Base-by-base conservation (phyloP, 1,140 invertebrate species). In the Mamestra configurata region DNA sequence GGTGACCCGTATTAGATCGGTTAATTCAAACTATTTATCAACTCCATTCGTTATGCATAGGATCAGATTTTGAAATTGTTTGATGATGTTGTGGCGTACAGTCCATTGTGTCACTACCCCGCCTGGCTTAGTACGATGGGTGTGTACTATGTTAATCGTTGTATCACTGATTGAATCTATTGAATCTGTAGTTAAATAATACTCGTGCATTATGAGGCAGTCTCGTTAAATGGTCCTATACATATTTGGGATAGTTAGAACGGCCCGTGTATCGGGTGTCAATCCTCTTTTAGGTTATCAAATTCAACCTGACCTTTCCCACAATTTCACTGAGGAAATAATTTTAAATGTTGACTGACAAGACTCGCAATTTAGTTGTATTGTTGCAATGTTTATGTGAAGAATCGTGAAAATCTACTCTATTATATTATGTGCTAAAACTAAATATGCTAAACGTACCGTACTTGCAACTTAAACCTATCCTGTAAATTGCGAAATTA, bases 1-100 rank as follows among this genome's bases (percentile, higher is more conserved):
- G 90, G 92, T 94, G 93, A 94, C 93, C 92, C 93, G 92, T 90
- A 94, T 94, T 95, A 94, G 94, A 95, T 95, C 93, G 93, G 93
- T 95, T 93, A 95, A 95, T 95, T 95, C 90, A 93, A 94, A 94
- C 92, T 95, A 95, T 95, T 95, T 95, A 95, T 95, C 93, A 92
- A 92, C 87, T 92, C 88, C 84, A 93, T 94, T 92, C 92, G 92
- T 93, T 94, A 94, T 94, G 92, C 93, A 94, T 93, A 94, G 92
- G 92, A 94, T 95, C 92, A 91, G 92, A 94, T 94, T 94, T 94
- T 88, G 92, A 93, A 94, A 93, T 93, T 94, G 92, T 94, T 94
- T 94, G 91, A 92, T 92, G 92, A 90, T 94, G 93, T 94, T 94
- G 88, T 92, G 91, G 90, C 90, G 89, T 90, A 88, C 71, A 83